A percentile compares a stretch with the other conserved stretches of the same genome.
phyloP scores from a whole-genome alignment of 1,140 invertebrate species.

The Mylabris phalerata region DNA sequence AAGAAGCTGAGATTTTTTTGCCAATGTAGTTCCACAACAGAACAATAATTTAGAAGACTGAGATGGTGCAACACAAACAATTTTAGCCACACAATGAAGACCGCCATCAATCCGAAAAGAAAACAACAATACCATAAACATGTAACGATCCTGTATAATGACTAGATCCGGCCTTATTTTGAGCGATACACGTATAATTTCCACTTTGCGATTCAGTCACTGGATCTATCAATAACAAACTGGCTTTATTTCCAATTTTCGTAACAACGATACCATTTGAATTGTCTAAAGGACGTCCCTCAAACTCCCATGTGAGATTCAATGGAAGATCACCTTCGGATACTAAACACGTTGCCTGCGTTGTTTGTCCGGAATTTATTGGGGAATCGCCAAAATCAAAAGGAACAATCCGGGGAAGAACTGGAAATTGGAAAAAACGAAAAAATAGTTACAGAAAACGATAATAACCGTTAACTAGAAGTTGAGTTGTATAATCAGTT shows the following conservation, averaged over 20 bases:
- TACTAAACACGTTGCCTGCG: constrained; percentile 59
- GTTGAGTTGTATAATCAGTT: constrained; percentile 57
- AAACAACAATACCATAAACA: constrained; percentile 45
- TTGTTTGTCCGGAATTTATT: constrained; percentile 65
- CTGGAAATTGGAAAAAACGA: constrained; percentile 43
- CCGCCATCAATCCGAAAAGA: constrained; percentile 6
- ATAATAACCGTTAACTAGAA: constrained; percentile 58
- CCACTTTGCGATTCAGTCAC: constrained; percentile 44
- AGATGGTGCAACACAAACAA: constrained; percentile 9
- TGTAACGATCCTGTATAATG: constrained; percentile 58
- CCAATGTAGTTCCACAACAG: neutral
- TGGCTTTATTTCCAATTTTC: constrained; percentile 60
- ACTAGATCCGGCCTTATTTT: constrained; percentile 43
- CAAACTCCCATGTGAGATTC: constrained; percentile 55
- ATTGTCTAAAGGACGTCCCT: constrained; percentile 40
- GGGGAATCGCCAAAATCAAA: constrained; percentile 55
- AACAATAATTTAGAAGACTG: neutral
- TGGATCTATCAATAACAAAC: constrained; percentile 63
- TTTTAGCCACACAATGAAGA: constrained; percentile 11
- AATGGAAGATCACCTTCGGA: constrained; percentile 58
- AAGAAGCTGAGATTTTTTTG: constrained; percentile 9
- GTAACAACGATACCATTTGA: constrained; percentile 50
- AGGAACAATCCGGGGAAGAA: constrained; percentile 53
- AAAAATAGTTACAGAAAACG: constrained; percentile 24
- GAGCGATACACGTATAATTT: constrained; percentile 51